Evolutionary conservation across 2,888 invertebrate genomes (phyloP), one percentile per base, ranked within the genome.

Genomic region (Limnephilus rhombicus): DNA sequence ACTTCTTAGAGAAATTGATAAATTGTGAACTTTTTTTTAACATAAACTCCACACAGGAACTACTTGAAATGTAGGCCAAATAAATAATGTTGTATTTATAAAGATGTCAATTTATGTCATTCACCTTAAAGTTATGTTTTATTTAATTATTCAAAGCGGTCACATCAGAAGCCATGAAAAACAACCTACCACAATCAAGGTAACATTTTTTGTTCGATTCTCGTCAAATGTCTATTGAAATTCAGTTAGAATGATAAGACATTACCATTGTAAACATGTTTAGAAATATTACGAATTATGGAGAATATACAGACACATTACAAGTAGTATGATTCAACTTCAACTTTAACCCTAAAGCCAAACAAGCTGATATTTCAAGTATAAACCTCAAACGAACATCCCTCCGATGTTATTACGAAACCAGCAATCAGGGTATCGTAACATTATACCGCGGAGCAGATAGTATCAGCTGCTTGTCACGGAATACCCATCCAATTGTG

Each of bases 401-500:
- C 90, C 49, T 90, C 29, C 80, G 41, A 45, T 82, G 34, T 82
- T 45, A 45, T 24, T 81, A 18, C 29, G 29, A 31, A 29, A 37
- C 87, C 82, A 89, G 53, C 85, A 90, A 90, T 90, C 85, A 85
- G 86, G 85, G 53, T 85, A 90, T 85, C 90, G 90, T 90, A 85
- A 90, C 85, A 90, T 90, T 90, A 90, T 90, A 90, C 90, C 53
- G 85, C 85, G 68, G n/a, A 68, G 68, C 45, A 90, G 90, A 90
- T 90, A 68, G 34, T n/a, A 81, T 90, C 80, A 37, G n/a, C 86
- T 85, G 91, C 91, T 68, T 92, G 92, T 91, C 92, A 92, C 92
- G 92, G 91, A 92, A 92, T 90, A 91, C 91, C 86, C 88, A 80
- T 29, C 80, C 81, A 45, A 91, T 90, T 41, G 81, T 31, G 45